Conservation (phyloP, 2,113 vertebrate species). For the Bothrops jararaca region DNA sequence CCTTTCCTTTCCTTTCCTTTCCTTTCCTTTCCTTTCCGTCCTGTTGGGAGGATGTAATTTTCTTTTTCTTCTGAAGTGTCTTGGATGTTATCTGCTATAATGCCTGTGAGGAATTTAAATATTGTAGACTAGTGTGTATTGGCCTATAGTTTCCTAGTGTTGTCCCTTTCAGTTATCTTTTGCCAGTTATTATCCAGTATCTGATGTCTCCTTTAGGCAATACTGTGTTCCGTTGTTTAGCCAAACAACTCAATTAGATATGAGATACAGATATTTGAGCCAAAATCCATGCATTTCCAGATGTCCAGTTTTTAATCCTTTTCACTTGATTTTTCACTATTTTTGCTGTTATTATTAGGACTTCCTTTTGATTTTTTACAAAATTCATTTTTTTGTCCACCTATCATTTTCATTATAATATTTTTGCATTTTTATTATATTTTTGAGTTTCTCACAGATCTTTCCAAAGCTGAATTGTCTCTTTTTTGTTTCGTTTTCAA, state of each 20-base stretch:
- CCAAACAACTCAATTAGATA: not conserved
- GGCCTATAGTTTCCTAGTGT: not conserved
- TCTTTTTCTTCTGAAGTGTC: not conserved
- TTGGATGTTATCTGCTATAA: not conserved
- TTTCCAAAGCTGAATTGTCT: not conserved
- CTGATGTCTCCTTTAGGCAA: not conserved
- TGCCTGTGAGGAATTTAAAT: not conserved
- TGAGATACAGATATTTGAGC: not conserved
- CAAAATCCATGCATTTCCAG: not conserved
- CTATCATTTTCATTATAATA: not conserved
- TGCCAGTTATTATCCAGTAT: not conserved
- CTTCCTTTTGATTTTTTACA: not conserved
- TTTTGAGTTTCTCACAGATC: not conserved
- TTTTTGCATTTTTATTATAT: not conserved
- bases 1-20: no score
- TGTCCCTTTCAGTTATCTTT: not conserved
- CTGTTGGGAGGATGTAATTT: not conserved
- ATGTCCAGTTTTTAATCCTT: not conserved
- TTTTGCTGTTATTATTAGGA: not conserved
- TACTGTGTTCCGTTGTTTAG: not conserved
- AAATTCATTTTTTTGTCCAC: not conserved
- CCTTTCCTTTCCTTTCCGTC: not conserved
- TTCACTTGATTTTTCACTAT: not conserved
- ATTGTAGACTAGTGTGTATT: not conserved
- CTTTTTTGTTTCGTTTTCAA: not conserved